A percentile compares a stretch with the other conserved stretches of the same genome.
These are phyloP conservation scores for Batillaria attramentaria DNA, from an alignment of 1,140 invertebrate species.

Conservation along the genomic window DNA sequence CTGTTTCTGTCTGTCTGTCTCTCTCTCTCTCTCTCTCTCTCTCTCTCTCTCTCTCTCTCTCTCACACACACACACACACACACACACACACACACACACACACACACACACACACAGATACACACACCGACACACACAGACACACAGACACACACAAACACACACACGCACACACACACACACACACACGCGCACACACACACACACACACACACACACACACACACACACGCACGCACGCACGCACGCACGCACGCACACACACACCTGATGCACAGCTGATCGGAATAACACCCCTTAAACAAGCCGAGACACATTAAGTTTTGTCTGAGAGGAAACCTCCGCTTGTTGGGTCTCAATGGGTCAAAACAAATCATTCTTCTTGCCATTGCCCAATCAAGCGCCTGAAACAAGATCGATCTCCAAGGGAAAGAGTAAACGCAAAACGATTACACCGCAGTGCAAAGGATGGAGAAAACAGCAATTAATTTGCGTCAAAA, in stretches of 20 bases:
- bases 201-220: constrained; percentile 12
- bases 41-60: too few relatives aligned
- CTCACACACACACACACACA: neutral
- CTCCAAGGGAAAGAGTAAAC: too few relatives aligned
- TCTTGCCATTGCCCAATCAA: too few relatives aligned
- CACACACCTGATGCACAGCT: neutral
- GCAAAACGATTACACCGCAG: too few relatives aligned
- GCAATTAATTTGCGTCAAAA: too few relatives aligned
- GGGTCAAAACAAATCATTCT: too few relatives aligned
- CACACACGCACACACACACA: constrained; percentile 10
- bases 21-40: neutral
- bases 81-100: neutral
- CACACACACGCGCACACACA: constrained; percentile 10
- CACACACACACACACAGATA: neutral
- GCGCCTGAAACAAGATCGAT: too few relatives aligned
- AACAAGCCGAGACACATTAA: too few relatives aligned
- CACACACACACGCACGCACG: neutral
- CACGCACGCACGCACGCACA: constrained; percentile 12
- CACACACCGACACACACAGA: neutral
- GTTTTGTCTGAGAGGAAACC: too few relatives aligned
- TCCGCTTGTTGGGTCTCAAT: too few relatives aligned
- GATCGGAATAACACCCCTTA: too few relatives aligned
- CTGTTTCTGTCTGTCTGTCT: neutral
- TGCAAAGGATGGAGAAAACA: too few relatives aligned
- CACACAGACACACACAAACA: neutral